These are phyloP conservation scores for Clarias gariepinus DNA, from an alignment of 2,113 vertebrate genomes.

Conservation along the genomic window DNA sequence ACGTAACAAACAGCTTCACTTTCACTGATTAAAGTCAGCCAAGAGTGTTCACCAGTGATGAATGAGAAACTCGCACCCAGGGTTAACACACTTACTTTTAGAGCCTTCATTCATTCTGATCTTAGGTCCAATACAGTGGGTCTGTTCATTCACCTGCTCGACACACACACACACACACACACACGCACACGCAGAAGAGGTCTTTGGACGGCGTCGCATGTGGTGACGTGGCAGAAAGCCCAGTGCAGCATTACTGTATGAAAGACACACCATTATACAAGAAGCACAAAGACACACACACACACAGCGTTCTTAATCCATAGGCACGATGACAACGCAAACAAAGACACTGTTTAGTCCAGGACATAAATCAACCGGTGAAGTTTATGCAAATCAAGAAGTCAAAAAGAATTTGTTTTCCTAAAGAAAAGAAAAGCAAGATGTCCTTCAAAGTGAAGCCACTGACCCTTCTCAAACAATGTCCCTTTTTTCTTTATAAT, in stretches of 20 bases:
- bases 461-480: not conserved
- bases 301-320: not conserved
- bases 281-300: not conserved
- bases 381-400: not conserved
- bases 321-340: not conserved
- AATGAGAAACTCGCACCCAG: not conserved
- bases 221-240: constrained; percentile 1
- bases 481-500: not conserved
- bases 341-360: not conserved
- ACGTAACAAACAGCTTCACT: not conserved
- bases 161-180: not conserved
- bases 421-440: not conserved
- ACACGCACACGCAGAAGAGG: not conserved
- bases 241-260: constrained; percentile 6
- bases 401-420: not conserved
- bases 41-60: not conserved
- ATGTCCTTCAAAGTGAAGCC: not conserved
- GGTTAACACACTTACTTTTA: not conserved
- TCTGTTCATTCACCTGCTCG: not conserved
- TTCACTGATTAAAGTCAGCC: not conserved
- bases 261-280: not conserved
- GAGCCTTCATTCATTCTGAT: not conserved
- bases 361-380: not conserved
- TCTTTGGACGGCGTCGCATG: not conserved
- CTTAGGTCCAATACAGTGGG: not conserved